Evolutionary conservation across 2,888 invertebrate species (phyloP).

Genomic region (Thera obeliscata): DNA sequence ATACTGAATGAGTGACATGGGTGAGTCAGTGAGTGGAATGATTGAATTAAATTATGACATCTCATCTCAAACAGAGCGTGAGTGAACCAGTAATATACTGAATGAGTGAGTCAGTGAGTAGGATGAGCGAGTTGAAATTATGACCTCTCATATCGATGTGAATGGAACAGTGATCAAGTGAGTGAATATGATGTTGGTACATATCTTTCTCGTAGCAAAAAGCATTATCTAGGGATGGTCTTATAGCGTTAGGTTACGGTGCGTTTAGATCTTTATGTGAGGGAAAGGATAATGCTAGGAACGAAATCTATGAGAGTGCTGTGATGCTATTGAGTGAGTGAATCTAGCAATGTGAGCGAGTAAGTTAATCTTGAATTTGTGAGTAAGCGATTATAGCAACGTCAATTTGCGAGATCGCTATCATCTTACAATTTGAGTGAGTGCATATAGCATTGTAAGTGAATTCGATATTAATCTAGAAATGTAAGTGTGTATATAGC

Average conservation of each 20-base stretch:
- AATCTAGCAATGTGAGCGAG: background rate
- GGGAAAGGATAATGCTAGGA: too few species aligned
- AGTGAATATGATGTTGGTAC: too few species aligned
- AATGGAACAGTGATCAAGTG: background rate
- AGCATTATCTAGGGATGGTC: too few species aligned
- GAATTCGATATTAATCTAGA: background rate
- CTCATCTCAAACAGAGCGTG: too few species aligned
- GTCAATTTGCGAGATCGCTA: background rate
- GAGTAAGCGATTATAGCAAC: background rate
- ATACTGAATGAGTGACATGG: background rate
- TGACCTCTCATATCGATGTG: background rate
- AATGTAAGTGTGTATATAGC: too few species aligned
- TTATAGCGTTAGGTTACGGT: too few species aligned
- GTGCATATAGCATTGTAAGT: background rate
- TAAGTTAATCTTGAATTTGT: background rate
- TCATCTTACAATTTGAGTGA: background rate
- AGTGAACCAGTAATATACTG: too few species aligned
- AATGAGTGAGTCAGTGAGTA: conserved; percentile 7
- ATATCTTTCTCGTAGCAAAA: too few species aligned
- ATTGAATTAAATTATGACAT: background rate
- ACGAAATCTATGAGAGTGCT: too few species aligned
- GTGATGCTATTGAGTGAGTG: background rate
- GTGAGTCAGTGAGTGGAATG: conserved; percentile 13
- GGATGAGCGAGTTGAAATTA: background rate
- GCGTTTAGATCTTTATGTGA: too few species aligned